Evolutionary conservation across 2,888 invertebrate genomes (phyloP).

Genomic region (Caenorhabditis afra): DNA sequence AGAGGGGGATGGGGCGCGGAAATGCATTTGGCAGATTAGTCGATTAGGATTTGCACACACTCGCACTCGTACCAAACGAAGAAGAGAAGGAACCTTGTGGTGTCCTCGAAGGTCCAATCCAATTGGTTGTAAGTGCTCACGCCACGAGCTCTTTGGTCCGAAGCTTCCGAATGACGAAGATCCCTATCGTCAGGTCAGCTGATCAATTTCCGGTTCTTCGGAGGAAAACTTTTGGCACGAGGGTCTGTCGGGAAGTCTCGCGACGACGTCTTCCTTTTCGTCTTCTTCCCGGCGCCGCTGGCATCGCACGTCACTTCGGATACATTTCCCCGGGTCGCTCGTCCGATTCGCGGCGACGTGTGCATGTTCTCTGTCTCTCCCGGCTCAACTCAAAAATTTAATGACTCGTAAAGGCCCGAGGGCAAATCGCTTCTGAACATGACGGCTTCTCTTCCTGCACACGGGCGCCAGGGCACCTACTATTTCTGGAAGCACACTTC

Average conservation of each 20-base stretch:
- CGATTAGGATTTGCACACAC: conserved; percentile 25
- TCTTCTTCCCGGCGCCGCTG: not conserved
- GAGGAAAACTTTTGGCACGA: too few species aligned
- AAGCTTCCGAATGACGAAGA: not conserved
- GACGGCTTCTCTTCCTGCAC: not conserved
- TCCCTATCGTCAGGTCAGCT: too few species aligned
- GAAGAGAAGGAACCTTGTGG: conserved; percentile 6
- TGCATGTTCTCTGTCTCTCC: conserved; percentile 9
- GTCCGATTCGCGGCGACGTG: conserved; percentile 37
- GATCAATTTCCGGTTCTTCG: conserved; percentile 4
- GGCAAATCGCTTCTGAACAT: conserved; percentile 46
- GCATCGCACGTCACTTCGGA: conserved; percentile 37
- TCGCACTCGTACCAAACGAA: conserved; percentile 1
- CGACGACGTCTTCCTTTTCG: too few species aligned
- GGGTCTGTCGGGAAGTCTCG: too few species aligned
- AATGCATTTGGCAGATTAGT: conserved; percentile 58
- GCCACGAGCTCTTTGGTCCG: not conserved
- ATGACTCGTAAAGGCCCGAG: conserved; percentile 53
- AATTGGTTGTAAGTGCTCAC: conserved; percentile 29
- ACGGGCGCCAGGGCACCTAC: not conserved
- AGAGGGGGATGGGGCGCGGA: conserved; percentile 26
- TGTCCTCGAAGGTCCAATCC: conserved; percentile 30
- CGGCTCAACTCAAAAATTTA: conserved; percentile 47
- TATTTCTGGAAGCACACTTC: conserved; percentile 30
- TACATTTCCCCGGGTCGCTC: conserved; percentile 23